These are phyloP conservation scores for Syritta pipiens DNA, from an alignment of 2,888 invertebrate species.

Conservation along the genomic window DNA sequence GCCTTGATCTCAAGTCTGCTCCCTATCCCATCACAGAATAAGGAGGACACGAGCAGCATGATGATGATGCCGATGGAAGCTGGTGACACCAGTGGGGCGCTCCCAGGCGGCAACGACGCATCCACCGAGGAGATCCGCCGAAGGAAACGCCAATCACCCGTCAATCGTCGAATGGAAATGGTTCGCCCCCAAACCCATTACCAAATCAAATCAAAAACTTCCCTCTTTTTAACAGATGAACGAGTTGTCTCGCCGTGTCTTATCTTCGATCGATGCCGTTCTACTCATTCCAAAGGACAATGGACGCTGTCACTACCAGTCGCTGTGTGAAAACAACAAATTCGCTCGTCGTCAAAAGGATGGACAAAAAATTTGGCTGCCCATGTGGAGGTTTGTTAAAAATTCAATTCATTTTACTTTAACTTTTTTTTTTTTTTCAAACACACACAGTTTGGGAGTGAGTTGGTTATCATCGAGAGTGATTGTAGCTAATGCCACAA, in stretches of 20 bases:
- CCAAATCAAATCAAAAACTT: background rate
- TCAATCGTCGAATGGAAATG: slow-evolving; percentile 36
- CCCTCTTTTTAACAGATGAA: slow-evolving; percentile 75
- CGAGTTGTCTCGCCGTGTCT: slow-evolving; percentile 81
- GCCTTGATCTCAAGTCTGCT: background rate
- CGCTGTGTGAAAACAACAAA: slow-evolving; percentile 85
- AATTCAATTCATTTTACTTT: background rate
- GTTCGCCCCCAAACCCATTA: slow-evolving; percentile 29
- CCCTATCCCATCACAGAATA: slow-evolving; percentile 69
- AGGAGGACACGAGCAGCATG: slow-evolving; percentile 73
- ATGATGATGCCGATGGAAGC: slow-evolving; percentile 80
- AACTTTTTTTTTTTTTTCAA: background rate
- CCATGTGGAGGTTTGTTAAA: slow-evolving; percentile 87
- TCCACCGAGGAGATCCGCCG: slow-evolving; percentile 73
- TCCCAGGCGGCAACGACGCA: slow-evolving; percentile 50
- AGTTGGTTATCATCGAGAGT: slow-evolving; percentile 85
- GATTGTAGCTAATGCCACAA: slow-evolving; percentile 73
- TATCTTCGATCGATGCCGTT: slow-evolving; percentile 82
- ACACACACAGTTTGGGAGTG: slow-evolving; percentile 84
- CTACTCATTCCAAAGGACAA: slow-evolving; percentile 80
- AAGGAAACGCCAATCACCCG: slow-evolving; percentile 68
- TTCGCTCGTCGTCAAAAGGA: slow-evolving; percentile 81
- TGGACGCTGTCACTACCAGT: slow-evolving; percentile 83
- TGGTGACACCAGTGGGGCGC: slow-evolving; percentile 59
- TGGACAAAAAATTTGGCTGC: slow-evolving; percentile 84